Base-by-base conservation (phyloP, 2,113 vertebrate genomes). In the Dicrurus megarhynchus region DNA sequence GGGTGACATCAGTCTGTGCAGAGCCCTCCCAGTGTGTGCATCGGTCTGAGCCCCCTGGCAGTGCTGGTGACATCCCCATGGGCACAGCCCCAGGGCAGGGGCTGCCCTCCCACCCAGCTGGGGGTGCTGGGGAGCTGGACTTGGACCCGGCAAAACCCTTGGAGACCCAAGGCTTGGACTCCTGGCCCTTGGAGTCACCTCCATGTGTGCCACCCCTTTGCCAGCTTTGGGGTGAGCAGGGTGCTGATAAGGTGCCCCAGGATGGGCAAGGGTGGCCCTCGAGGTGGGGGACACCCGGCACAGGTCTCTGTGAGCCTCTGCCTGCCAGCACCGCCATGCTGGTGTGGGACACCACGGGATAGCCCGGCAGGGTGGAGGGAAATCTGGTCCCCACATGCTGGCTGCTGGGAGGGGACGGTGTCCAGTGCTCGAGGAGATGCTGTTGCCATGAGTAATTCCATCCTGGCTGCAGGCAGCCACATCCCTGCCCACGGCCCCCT, bases 311-410 rank as follows among this genome's bases (percentile, higher is more conserved):
- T 17, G 79, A 76, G 30, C 46, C 6, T 74, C 39, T 7, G 6
- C 13, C 42, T 20, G 39, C 55, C 82, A 65, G 57, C 67, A 65
- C 2, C 0, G 0, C 44, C 1, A 24, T 3, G 8, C 46, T 88
- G 55, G 17, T 0, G 18, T n/a, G 59, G 44, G 55, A 87, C 6
- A 37, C 0, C 3, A 30, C 8, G 39, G 56, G 55, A 59, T 28
- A 42, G 35, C 35, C 70, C 4, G 7, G 63, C 50, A 85, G 55
- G 26, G 47, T 18, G 33, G 41, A 80, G 52, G 60, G 52, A 84
- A 85, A 92, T 88, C 68, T 96, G 90, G 47, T 81, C 52, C 20
- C 33, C 84, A 90, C 64, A 63, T 94, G 91, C 61, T 21, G 50
- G 13, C 56, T 64, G 37, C 63, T 5, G 6, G 78, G 74, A 91